Evolutionary conservation across 2,113 vertebrate genomes (phyloP), one percentile per base, ranked within the genome.

Genomic region (Microcebus jonahi): DNA sequence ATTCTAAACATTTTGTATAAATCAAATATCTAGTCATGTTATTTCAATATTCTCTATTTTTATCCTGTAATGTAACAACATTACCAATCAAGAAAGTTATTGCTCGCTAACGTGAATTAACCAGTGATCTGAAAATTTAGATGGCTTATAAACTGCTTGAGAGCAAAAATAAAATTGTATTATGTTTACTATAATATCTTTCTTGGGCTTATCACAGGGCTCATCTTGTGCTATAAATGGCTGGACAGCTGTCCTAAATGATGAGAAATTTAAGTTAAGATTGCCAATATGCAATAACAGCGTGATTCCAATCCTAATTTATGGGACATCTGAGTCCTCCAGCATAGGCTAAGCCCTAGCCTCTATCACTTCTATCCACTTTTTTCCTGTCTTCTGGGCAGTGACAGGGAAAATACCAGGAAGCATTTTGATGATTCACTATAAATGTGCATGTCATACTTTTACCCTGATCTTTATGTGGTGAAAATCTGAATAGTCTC

Each of bases 401-500:
- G 85, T 82, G 0, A n/a, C 59, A 13, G 79, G 95, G 65, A 97
- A 63, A 96, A 93, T 71, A 93, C 59, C 79, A 79, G 91, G 80
- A 94, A 65, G 63, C 85, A 0, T 14, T 79, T n/a, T 92, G 3
- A 25, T 55, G 97, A 95, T 96, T 98, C 94, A 90, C 55, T 88
- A 48, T 91, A 90, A 15, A 55, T 88, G 45, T 77, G 68, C 76
- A 59, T 0, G 20, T 94, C 94, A 68, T 55, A 50, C 1, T 29
- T 92, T 93, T 59, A 57, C 57, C 96, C 95, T 91, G 95, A 97
- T 87, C 39, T 76, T 90, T 88, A 81, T 65, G 48, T 84, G 95
- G 97, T 82, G 86, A 91, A 98, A 95, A 92, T 68, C 81, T 96
- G 87, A 96, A 29, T 61, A 76, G n/a, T 76, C 45, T 96, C 91